Base-by-base conservation (phyloP, 2,888 invertebrate species). In the Abscondita cerata region DNA sequence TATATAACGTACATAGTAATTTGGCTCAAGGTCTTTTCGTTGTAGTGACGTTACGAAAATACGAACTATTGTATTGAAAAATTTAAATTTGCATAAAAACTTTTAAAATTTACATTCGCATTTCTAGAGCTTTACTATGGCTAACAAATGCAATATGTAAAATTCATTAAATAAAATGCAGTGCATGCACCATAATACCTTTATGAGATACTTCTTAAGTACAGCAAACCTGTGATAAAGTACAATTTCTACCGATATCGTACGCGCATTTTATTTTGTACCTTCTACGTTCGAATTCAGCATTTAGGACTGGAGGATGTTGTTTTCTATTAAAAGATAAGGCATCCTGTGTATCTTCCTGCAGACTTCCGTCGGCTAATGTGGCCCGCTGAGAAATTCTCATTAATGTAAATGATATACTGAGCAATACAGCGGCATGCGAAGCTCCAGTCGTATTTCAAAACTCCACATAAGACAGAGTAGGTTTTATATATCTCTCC, bases 401-500 rank as follows among this genome's bases (percentile, higher is more conserved):
- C 74, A 75, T 75, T 75, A 75, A 75, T 74, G 75, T 72, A 75
- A 75, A 75, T 75, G 73, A 74, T 75, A 74, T 73, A 73, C 73
- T 72, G 72, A 69, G 72, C 69, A 72, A 69, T 71, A 73, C 69
- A 70, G 60, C 54, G 59, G 63, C 52, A 59, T 63, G 63, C 65
- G 66, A 56, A 64, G 64, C 65, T 54, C 61, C 57, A 63, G 68
- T 69, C 72, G 69, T 73, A 72, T 70, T 70, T 68, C 68, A n/a
- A 68, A 68, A 69, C 65, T 64, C 68, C 71, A 69, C 69, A 66
- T 67, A 69, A 67, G n/a, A 68, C 67, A 58, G 36, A 61, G 64
- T 52, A 59, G 65, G 59, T 55, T 65, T 65, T 62, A 59, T 62
- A 63, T 65, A 54, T 59, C 65, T 44, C 58, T 62, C 46, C 57